phyloP scores from a whole-genome alignment of 2,113 vertebrate genomes.

The Syngnathoides biaculeatus region DNA sequence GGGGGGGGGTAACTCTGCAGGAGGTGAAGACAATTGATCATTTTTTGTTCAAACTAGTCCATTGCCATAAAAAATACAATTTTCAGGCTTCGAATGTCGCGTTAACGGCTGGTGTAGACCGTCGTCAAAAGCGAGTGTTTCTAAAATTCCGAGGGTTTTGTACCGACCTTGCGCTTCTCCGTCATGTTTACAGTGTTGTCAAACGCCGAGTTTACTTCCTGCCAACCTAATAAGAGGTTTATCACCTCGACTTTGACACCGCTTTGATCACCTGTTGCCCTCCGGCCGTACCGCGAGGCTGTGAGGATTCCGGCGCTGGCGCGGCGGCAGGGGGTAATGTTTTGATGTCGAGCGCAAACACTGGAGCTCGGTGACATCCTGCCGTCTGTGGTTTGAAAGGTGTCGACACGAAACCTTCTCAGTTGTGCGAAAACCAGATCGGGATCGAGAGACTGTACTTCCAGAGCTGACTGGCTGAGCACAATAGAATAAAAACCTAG shows the following conservation, averaged over 20 bases:
- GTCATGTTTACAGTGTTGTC: not conserved
- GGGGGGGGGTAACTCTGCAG: slow-evolving; percentile 1
- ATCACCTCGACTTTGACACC: not conserved
- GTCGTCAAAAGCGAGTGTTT: not conserved
- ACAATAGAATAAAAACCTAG: not conserved
- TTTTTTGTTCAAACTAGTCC: not conserved
- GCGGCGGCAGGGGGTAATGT: not conserved
- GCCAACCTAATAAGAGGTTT: not conserved
- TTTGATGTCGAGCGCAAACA: not conserved
- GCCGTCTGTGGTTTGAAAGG: not conserved
- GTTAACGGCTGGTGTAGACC: not conserved
- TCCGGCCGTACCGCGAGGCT: not conserved
- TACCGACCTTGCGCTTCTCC: not conserved
- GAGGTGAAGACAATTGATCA: not conserved
- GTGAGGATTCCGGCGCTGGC: not conserved
- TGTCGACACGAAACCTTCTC: not conserved
- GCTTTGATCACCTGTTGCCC: slow-evolving; percentile 2
- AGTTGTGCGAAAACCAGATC: not conserved
- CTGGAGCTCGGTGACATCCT: not conserved
- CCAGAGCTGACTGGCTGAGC: not conserved
- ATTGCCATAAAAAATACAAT: not conserved
- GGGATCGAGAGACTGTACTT: not conserved
- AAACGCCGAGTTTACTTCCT: not conserved
- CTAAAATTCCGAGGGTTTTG: not conserved
- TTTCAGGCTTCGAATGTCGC: not conserved